Evolutionary conservation across 2,888 invertebrate genomes (phyloP).

Genomic region (Aethes cnicana): DNA sequence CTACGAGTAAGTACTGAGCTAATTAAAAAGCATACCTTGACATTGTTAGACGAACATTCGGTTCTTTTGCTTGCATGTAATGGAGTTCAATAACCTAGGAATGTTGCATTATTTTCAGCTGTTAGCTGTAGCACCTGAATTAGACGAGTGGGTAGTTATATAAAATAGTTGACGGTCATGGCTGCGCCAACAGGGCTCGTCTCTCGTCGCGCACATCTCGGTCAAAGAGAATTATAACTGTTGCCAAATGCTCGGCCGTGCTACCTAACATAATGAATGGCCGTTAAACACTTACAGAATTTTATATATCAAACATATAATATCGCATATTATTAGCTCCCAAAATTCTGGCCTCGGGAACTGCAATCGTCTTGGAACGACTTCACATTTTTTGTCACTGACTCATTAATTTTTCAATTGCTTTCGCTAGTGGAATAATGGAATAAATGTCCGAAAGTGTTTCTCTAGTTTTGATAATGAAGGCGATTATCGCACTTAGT

Average conservation of each 20-base stretch:
- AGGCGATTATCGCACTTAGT: no score
- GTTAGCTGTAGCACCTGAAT: no score
- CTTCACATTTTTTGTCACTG: slow-evolving; percentile 22
- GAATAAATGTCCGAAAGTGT: no score
- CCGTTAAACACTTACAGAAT: slow-evolving; percentile 20
- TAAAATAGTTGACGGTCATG: slow-evolving; percentile 21
- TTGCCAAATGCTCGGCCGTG: slow-evolving; percentile 21
- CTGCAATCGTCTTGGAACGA: slow-evolving; percentile 19
- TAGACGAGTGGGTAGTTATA: background rate
- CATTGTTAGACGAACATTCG: no score
- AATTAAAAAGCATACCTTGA: no score
- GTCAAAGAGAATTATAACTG: slow-evolving; percentile 21
- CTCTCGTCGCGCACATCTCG: slow-evolving; percentile 23
- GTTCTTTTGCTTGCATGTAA: no score
- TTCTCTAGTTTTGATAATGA: no score
- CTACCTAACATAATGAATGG: slow-evolving; percentile 24
- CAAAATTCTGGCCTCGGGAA: slow-evolving; percentile 23
- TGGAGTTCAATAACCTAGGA: no score
- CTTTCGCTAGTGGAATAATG: background rate
- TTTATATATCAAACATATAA: slow-evolving; percentile 19
- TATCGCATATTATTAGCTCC: slow-evolving; percentile 6
- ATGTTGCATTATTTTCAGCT: no score
- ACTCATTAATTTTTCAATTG: slow-evolving; percentile 6
- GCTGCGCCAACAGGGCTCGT: slow-evolving; percentile 15
- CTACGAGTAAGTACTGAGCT: slow-evolving; percentile 9